These are phyloP conservation scores for Timandra comae DNA, from an alignment of 2,888 invertebrate genomes.

Conservation along the genomic window DNA sequence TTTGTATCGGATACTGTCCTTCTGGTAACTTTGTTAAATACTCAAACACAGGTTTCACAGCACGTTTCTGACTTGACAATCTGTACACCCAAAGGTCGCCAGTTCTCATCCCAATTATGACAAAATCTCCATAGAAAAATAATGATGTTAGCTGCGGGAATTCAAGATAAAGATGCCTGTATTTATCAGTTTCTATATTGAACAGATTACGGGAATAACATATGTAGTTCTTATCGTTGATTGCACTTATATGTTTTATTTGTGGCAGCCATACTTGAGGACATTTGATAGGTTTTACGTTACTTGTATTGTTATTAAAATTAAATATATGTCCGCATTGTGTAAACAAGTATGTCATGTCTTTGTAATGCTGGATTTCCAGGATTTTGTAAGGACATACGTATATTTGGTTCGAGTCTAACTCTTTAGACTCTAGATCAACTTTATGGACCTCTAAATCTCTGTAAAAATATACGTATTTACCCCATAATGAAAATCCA, in stretches of 20 bases:
- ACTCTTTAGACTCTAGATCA: slow-evolving; percentile 31
- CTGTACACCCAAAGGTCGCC: slow-evolving; percentile 56
- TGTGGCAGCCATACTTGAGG: slow-evolving; percentile 55
- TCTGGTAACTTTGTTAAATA: slow-evolving; percentile 42
- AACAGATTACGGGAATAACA: slow-evolving; percentile 58
- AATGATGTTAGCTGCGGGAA: slow-evolving; percentile 55
- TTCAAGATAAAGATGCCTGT: slow-evolving; percentile 53
- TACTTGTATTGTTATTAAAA: no score
- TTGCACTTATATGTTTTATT: slow-evolving; percentile 43
- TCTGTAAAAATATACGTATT: slow-evolving; percentile 41
- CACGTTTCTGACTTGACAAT: slow-evolving; percentile 43
- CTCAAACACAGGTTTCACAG: slow-evolving; percentile 45
- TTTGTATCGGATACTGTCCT: slow-evolving; percentile 49
- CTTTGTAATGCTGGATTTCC: slow-evolving; percentile 41
- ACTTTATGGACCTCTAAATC: slow-evolving; percentile 47
- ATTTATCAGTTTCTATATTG: slow-evolving; percentile 52
- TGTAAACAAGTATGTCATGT: slow-evolving; percentile 43
- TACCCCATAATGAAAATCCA: slow-evolving; percentile 40
- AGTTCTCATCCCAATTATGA: slow-evolving; percentile 45
- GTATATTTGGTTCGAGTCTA: slow-evolving; percentile 38
- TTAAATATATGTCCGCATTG: slow-evolving; percentile 56
- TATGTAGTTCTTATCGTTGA: slow-evolving; percentile 53
- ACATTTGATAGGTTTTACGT: slow-evolving; percentile 31
- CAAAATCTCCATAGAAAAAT: slow-evolving; percentile 57
- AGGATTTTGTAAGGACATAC: slow-evolving; percentile 50